Evolutionary conservation across 1,140 invertebrate genomes (phyloP), one percentile per base, ranked within the genome.

Genomic region (Calycopis cecrops): DNA sequence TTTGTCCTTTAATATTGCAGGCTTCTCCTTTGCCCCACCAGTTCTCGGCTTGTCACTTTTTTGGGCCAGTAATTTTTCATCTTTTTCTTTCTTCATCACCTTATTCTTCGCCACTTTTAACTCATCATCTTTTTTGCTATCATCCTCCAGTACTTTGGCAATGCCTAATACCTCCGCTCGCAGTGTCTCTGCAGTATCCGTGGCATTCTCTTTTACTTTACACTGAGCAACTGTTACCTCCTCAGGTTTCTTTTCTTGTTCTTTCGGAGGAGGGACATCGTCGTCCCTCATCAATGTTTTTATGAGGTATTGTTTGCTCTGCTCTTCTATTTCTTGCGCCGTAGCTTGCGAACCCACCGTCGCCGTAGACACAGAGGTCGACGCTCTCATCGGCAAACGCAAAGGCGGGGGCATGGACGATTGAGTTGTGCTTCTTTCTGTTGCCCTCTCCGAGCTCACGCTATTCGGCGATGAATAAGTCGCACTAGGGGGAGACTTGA

Each of bases 261-360:
- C 73, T 40, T 78, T 79, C 0, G 78, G 79, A 1, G 79, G 79
- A 9, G 82, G 79, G 4, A 71, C 49, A 33, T 85, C 83, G 50
- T 87, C 83, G 59, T 87, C 84, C 35, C 84, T 73, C 84, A 85
- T 87, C 9, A 85, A 71, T 1, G 84, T 87, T 67, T 85, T 87
- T 59, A 85, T 85, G 56, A 87, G 76, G 66, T 87, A 85, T 73
- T 77, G 77, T 61, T 87, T 85, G 70, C 76, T 87, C 52, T 87
- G 84, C 56, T 85, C 81, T 58, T 85, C 81, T 21, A 87, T 87
- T 40, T 87, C 84, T 6, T 76, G 73, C 6, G 79, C 78, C 0
- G 79, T 71, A 0, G 81, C 84, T 48, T 87, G 81, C 0, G 80
- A 85, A 40, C 76, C 81, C 7, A 85, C 80, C 0, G 81, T 84